Conservation (phyloP, 2,113 vertebrate genomes). For the Oncorhynchus clarkii region DNA sequence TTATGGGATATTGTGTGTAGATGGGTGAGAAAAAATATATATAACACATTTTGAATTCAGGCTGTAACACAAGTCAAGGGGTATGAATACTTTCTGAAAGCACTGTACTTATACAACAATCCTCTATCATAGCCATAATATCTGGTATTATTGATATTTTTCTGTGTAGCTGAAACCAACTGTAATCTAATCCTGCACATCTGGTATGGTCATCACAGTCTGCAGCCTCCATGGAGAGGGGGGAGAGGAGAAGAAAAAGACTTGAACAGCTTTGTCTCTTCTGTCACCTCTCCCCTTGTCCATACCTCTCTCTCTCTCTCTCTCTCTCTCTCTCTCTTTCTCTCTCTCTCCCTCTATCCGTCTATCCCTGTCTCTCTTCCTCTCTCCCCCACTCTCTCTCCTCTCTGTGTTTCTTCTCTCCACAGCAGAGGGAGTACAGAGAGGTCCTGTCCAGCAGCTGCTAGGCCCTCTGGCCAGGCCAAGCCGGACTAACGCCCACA, state of each 20-base stretch:
- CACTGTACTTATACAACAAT: background rate
- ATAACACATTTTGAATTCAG: no score
- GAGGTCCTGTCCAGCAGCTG: background rate
- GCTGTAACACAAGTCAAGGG: no score
- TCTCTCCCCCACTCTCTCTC: background rate
- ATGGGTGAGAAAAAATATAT: no score
- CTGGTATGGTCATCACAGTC: conserved; percentile 33
- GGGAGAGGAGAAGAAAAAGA: background rate
- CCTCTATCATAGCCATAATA: background rate
- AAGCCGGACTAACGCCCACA: conserved; percentile 6
- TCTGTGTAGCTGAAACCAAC: conserved; percentile 26
- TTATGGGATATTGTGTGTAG: no score
- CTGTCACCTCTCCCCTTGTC: conserved; percentile 10
- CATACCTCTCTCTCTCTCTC: background rate
- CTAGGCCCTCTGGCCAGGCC: background rate
- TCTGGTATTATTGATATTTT: conserved; percentile 6
- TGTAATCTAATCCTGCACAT: conserved; percentile 27
- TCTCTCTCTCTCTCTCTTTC: background rate
- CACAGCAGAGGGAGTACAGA: no score
- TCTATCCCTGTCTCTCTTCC: background rate
- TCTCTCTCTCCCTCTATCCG: background rate
- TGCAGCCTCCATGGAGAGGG: background rate
- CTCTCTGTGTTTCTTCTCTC: no score
- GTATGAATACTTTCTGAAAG: no score
- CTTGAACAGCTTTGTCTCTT: conserved; percentile 5